phyloP scores from a whole-genome alignment of 2,797 vertebrate species.

The Chaunax sp. region DNA sequence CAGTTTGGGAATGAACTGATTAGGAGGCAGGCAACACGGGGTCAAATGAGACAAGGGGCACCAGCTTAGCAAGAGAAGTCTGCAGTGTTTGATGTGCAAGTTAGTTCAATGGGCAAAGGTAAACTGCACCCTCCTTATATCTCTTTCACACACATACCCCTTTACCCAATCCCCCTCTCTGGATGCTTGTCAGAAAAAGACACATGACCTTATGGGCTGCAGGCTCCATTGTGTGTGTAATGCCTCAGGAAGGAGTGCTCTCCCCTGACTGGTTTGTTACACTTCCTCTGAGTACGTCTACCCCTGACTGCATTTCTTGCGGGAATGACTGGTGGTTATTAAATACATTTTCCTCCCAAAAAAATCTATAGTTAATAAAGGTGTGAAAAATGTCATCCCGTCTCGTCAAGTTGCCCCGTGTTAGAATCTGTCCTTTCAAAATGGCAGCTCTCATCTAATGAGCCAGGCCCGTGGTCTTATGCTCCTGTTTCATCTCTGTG shows the following conservation, averaged over 20 bases:
- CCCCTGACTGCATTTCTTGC: background rate
- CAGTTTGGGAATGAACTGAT: conserved; percentile 15
- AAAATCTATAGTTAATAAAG: conserved; percentile 51
- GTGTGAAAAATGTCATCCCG: conserved; percentile 36
- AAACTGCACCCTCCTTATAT: conserved; percentile 25
- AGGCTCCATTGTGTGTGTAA: conserved; percentile 39
- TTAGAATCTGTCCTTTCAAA: conserved; percentile 68
- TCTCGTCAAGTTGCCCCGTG: conserved; percentile 32
- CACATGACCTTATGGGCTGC: conserved; percentile 61
- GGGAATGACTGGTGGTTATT: conserved; percentile 2
- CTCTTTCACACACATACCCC: background rate
- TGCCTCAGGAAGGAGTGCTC: conserved; percentile 27
- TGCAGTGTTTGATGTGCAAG: conserved; percentile 49
- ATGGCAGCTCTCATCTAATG: conserved; percentile 63
- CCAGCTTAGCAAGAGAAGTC: conserved; percentile 17
- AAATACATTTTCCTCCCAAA: background rate
- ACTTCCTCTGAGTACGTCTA: conserved; percentile 43
- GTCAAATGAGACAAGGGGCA: conserved; percentile 49
- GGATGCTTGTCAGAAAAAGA: conserved; percentile 62
- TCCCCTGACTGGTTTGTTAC: conserved; percentile 42
- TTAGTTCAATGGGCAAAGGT: conserved; percentile 53
- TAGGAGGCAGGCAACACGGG: conserved; percentile 48
- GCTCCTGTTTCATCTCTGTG: conserved; percentile 55
- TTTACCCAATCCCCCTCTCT: background rate
- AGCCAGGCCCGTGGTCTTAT: conserved; percentile 39